phyloP scores from a whole-genome alignment of 2,113 vertebrate species.

The Eublepharis macularius region DNA sequence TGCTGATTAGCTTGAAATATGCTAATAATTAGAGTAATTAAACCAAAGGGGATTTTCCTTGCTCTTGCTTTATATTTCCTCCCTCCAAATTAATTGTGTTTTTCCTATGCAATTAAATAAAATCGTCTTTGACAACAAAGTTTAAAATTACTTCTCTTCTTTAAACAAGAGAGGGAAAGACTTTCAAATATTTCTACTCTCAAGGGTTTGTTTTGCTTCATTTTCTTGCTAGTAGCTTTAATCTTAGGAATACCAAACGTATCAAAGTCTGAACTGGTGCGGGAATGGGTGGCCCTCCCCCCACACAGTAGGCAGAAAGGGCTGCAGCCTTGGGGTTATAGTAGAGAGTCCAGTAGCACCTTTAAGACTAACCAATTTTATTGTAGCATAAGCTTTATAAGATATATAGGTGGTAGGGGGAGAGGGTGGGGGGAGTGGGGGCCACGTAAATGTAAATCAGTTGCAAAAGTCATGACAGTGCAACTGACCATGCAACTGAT shows the following conservation, averaged over 20 bases:
- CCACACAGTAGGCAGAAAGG: not conserved
- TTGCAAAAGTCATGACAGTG: too few species aligned
- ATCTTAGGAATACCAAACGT: not conserved
- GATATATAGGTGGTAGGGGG: too few species aligned
- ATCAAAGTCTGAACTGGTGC: not conserved
- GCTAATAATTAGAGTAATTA: slow-evolving; percentile 94
- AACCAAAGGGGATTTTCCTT: slow-evolving; percentile 84
- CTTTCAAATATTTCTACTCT: not conserved
- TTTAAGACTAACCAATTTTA: too few species aligned
- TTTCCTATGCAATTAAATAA: slow-evolving; percentile 26
- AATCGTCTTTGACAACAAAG: slow-evolving; percentile 57
- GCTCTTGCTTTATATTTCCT: slow-evolving; percentile 66
- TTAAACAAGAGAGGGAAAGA: not conserved
- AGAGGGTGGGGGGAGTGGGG: too few species aligned
- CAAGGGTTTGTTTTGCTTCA: not conserved
- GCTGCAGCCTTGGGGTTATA: not conserved
- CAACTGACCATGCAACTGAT: too few species aligned
- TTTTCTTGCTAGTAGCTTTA: not conserved
- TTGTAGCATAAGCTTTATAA: too few species aligned
- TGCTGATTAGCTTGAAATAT: slow-evolving; percentile 82
- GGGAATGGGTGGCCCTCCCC: not conserved
- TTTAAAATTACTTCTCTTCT: not conserved
- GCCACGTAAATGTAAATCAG: too few species aligned
- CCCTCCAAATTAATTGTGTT: slow-evolving; percentile 50
- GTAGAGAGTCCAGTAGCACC: too few species aligned